Conservation (phyloP, 2,797 vertebrate species). For the Artibeus jamaicensis region DNA sequence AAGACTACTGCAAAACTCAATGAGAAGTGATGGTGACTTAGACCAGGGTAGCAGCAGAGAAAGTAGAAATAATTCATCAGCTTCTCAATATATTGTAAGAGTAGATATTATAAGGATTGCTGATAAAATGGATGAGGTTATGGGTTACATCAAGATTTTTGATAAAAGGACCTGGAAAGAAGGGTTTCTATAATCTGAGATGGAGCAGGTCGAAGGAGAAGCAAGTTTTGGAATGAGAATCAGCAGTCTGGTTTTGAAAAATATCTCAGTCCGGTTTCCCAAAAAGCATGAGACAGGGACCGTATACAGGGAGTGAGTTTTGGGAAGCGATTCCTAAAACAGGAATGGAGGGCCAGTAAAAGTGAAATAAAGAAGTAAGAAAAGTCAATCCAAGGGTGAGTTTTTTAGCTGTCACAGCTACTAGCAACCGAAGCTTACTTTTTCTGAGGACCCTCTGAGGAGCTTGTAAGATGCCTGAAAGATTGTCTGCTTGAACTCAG, state of each 20-base stretch:
- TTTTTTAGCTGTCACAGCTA: not conserved
- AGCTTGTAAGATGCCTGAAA: not conserved
- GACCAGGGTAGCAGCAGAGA: not conserved
- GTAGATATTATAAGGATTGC: not conserved
- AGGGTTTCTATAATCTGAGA: not conserved
- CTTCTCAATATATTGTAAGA: conserved; percentile 13
- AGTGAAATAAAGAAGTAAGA: not conserved
- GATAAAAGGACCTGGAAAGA: not conserved
- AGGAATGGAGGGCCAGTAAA: not conserved
- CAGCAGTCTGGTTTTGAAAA: not conserved
- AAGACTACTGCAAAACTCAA: conserved; percentile 4
- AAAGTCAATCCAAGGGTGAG: not conserved
- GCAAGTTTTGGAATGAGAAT: not conserved
- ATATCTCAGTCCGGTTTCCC: not conserved
- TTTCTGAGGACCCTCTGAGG: not conserved
- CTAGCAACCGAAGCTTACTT: not conserved
- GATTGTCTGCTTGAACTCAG: not conserved
- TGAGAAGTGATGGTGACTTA: conserved; percentile 27
- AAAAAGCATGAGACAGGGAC: not conserved
- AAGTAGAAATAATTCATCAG: not conserved
- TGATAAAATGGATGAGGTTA: not conserved
- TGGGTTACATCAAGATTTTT: not conserved
- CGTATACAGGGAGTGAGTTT: not conserved
- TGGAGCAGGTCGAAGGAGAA: not conserved
- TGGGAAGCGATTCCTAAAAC: not conserved